Evolutionary conservation across 2,113 vertebrate genomes (phyloP).

Genomic region (Echinops telfairi): DNA sequence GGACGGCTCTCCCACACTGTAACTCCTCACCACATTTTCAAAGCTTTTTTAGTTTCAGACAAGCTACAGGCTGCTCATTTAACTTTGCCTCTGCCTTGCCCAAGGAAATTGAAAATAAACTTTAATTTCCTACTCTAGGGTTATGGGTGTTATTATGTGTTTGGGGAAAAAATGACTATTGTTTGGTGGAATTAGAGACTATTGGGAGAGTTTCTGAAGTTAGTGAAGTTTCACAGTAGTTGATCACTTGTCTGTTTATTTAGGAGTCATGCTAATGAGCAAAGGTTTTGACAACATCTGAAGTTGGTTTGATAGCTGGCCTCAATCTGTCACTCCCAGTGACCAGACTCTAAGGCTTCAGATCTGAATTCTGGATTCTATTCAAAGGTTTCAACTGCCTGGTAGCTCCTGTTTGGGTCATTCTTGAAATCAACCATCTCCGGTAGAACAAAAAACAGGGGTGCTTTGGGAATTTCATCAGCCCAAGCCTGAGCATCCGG

Average conservation of each 20-base stretch:
- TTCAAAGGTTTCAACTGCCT: conserved; percentile 22
- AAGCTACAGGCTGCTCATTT: conserved; percentile 76
- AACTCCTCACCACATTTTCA: conserved; percentile 60
- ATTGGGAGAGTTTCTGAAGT: conserved; percentile 65
- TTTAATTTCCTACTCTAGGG: conserved; percentile 82
- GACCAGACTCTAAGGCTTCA: background rate
- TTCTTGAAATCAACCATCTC: conserved; percentile 33
- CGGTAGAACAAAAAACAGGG: conserved; percentile 25
- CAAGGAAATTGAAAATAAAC: conserved; percentile 84
- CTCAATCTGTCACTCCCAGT: conserved; percentile 38
- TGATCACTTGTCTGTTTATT: conserved; percentile 18
- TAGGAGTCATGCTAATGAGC: background rate
- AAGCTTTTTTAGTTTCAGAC: conserved; percentile 70
- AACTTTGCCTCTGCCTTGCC: conserved; percentile 69
- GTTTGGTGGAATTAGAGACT: conserved; percentile 61
- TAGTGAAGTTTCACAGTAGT: conserved; percentile 50
- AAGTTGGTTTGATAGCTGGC: conserved; percentile 14
- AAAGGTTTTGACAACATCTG: conserved; percentile 44
- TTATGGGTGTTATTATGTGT: conserved; percentile 61
- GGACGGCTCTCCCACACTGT: conserved; percentile 52
- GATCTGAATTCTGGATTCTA: conserved; percentile 40
- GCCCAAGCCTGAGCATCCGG: background rate
- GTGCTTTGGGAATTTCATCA: conserved; percentile 19
- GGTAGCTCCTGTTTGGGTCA: background rate
- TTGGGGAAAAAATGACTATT: conserved; percentile 56